Conservation (phyloP, 2,113 vertebrate genomes). For the Meleagris gallopavo region DNA sequence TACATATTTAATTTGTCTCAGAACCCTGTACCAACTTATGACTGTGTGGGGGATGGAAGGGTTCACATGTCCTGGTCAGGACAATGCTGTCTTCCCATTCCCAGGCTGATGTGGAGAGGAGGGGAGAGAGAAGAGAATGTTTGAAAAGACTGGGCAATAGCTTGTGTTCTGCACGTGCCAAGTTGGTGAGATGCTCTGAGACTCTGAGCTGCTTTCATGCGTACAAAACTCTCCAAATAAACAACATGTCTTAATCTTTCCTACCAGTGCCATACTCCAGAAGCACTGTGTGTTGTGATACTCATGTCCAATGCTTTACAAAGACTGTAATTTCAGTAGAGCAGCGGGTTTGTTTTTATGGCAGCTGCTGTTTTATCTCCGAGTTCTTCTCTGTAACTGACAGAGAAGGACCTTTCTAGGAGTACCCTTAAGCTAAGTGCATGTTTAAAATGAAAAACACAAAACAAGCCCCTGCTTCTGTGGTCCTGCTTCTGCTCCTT, state of each 20-base stretch:
- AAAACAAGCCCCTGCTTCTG: rapidly evolving
- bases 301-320: neutral
- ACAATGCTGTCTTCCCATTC: constrained; percentile 25
- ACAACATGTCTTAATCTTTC: neutral
- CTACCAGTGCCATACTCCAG: neutral
- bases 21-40: constrained; percentile 84
- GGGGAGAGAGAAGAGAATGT: neutral
- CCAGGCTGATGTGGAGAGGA: neutral
- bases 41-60: constrained; percentile 75
- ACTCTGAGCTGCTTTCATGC: neutral
- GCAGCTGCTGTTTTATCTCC: neutral
- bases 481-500: neutral
- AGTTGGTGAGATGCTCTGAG: neutral
- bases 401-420: neutral
- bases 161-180: neutral
- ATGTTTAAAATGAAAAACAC: neutral
- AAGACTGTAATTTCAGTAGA: neutral
- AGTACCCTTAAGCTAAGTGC: neutral
- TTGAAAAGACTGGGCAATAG: neutral
- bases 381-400: neutral
- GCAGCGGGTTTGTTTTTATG: neutral
- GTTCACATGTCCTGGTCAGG: constrained; percentile 56
- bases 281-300: rapidly evolving
- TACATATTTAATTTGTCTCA: neutral
- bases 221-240: neutral